A percentile compares a stretch with the other conserved stretches of the same genome.
These are phyloP conservation scores for Anarrhichthys ocellatus DNA, from an alignment of 2,113 vertebrate genomes.

Conservation along the genomic window DNA sequence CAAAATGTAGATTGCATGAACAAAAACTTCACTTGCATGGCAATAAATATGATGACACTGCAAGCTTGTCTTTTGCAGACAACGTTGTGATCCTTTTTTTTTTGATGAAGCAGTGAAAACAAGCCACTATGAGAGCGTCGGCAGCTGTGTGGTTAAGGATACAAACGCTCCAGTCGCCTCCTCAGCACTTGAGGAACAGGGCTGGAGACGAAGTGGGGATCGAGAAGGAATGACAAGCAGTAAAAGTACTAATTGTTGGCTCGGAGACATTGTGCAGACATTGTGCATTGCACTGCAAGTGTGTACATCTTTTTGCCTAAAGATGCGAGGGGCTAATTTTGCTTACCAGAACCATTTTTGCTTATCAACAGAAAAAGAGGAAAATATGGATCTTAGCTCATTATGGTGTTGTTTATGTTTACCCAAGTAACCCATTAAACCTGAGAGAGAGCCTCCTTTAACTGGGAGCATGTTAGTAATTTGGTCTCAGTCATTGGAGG, in stretches of 20 bases:
- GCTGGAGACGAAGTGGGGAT: slow-evolving; percentile 17
- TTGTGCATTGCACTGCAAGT: not conserved
- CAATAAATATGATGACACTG: slow-evolving; percentile 82
- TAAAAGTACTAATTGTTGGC: slow-evolving; percentile 59
- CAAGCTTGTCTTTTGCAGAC: slow-evolving; percentile 81
- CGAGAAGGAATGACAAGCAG: slow-evolving; percentile 41
- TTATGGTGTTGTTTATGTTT: slow-evolving; percentile 82
- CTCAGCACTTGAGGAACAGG: not conserved
- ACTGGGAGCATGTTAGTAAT: slow-evolving; percentile 76
- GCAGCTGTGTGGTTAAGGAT: slow-evolving; percentile 62
- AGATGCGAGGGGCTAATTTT: slow-evolving; percentile 69
- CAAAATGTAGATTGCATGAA: slow-evolving; percentile 81
- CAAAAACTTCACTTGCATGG: slow-evolving; percentile 76
- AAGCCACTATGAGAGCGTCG: slow-evolving; percentile 56
- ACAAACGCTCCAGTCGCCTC: slow-evolving; percentile 18
- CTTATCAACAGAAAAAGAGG: slow-evolving; percentile 78
- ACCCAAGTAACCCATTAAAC: slow-evolving; percentile 80
- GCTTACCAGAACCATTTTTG: slow-evolving; percentile 75
- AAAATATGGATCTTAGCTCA: slow-evolving; percentile 78
- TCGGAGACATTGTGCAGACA: slow-evolving; percentile 20
- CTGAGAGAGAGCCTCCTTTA: slow-evolving; percentile 67
- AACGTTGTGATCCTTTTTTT: slow-evolving; percentile 78
- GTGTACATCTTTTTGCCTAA: slow-evolving; percentile 62
- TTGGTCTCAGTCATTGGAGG: slow-evolving; percentile 79
- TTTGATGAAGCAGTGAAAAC: slow-evolving; percentile 81